Conservation (phyloP, 1,140 invertebrate species). For the Metopolophium dirhodum region DNA sequence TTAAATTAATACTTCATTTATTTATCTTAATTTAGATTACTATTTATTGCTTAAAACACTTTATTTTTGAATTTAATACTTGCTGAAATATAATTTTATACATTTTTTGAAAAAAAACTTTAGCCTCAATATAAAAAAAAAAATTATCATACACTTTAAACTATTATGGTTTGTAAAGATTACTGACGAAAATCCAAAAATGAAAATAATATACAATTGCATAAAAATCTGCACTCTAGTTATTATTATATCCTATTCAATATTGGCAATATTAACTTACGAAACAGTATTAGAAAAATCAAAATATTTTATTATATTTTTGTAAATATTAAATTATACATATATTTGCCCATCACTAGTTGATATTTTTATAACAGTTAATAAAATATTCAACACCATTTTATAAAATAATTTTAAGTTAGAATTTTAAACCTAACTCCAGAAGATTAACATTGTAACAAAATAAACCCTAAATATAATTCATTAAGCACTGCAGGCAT, state of each 20-base stretch:
- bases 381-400: not conserved
- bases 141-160: too few relatives aligned
- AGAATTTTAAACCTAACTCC: not conserved
- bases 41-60: too few relatives aligned
- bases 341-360: not conserved
- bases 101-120: too few relatives aligned
- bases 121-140: too few relatives aligned
- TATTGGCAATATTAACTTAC: not conserved
- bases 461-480: not conserved
- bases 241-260: not conserved
- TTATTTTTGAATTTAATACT: too few relatives aligned
- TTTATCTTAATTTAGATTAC: too few relatives aligned
- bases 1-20: too few relatives aligned
- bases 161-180: too few relatives aligned
- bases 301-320: not conserved
- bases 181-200: too few relatives aligned
- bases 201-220: too few relatives aligned
- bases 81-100: too few relatives aligned
- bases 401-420: not conserved
- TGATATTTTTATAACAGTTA: not conserved
- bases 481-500: not conserved
- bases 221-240: too few relatives aligned
- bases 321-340: not conserved
- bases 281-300: not conserved
- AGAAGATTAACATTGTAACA: not conserved